Conservation (phyloP, 2,888 invertebrate genomes). For the Ecdyonurus torrentis region DNA sequence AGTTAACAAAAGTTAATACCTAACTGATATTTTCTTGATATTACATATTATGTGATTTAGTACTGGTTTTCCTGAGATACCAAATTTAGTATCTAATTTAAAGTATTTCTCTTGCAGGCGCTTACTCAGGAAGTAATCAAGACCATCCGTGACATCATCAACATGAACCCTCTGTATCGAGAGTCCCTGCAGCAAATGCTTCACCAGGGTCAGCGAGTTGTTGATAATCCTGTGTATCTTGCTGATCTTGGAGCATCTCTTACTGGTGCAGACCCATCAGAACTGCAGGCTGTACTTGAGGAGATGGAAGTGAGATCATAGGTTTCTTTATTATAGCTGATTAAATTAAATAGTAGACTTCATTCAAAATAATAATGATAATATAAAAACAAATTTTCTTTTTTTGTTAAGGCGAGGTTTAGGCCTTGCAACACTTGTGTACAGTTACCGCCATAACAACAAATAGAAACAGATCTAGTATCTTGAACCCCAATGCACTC, state of each 20-base stretch:
- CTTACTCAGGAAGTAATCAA: conserved; percentile 92
- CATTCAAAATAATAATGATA: no score
- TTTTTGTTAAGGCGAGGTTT: background rate
- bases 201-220: conserved; percentile 88
- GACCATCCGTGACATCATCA: conserved; percentile 93
- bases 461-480: no score
- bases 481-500: no score
- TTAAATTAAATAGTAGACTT: no score
- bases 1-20: no score
- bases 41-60: background rate
- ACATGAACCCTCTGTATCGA: conserved; percentile 90
- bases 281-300: conserved; percentile 84
- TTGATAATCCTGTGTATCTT: conserved; percentile 95
- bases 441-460: no score
- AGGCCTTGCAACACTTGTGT: no score
- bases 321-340: background rate
- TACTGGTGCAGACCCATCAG: conserved; percentile 79
- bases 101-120: conserved; percentile 34
- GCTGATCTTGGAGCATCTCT: conserved; percentile 92
- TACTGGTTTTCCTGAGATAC: background rate
- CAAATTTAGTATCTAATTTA: background rate
- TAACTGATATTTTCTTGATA: background rate
- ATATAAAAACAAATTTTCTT: no score
- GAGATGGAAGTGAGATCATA: conserved; percentile 67
- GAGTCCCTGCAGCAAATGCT: conserved; percentile 97